These are phyloP conservation scores for Pardalotus punctatus DNA, from an alignment of 2,113 vertebrate species.

Conservation along the genomic window DNA sequence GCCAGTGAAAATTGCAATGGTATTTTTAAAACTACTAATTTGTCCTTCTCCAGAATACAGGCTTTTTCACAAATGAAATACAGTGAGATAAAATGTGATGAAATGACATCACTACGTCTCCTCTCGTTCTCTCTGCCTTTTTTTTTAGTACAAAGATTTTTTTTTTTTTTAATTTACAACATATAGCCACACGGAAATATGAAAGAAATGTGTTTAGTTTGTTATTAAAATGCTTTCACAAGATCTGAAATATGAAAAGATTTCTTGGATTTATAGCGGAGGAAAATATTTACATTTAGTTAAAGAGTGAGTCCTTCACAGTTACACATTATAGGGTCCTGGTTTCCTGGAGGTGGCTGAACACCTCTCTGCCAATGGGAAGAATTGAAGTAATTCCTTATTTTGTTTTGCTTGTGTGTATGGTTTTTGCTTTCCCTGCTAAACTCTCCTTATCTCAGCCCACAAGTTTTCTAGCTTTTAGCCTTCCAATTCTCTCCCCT, in stretches of 20 bases:
- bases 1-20: not conserved
- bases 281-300: not conserved
- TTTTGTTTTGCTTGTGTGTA: not conserved
- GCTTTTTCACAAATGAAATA: not conserved
- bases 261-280: not conserved
- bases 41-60: not conserved
- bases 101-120: not conserved
- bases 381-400: not conserved
- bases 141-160: not conserved
- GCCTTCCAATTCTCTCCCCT: not conserved
- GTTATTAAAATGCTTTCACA: not conserved
- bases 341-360: not conserved
- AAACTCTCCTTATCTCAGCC: not conserved
- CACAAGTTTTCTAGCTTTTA: not conserved
- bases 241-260: not conserved
- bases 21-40: not conserved
- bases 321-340: rapidly evolving
- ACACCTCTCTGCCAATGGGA: not conserved
- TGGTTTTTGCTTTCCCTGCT: not conserved
- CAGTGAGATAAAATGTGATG: not conserved
- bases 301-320: not conserved
- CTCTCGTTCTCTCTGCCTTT: not conserved
- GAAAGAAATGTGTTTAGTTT: not conserved
- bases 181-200: not conserved
- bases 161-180: not conserved